Evolutionary conservation across 2,797 vertebrate genomes (phyloP), one percentile per base, ranked within the genome.

Genomic region (Falco rusticolus): DNA sequence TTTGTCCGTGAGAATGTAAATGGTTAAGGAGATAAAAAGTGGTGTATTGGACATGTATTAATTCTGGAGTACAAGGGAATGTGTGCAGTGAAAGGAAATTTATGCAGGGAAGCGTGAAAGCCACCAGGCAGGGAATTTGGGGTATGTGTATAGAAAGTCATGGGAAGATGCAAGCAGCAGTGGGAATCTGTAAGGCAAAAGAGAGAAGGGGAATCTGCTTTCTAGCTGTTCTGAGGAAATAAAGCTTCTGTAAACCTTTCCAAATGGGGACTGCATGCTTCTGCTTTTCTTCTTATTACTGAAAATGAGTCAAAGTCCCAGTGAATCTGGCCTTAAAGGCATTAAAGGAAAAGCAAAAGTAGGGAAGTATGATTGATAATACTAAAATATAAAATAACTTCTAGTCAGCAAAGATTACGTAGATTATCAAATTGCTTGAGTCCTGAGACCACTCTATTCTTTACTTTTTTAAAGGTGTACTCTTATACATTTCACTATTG

Each of bases 161-260:
- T 84, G 86, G 91, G 85, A 96, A 94, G 70, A 69, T 81, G 70
- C 47, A 90, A 87, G 66, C 66, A 77, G 66, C 64, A 71, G 50
- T 74, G 68, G 81, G 60, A 95, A 93, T 79, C 77, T 70, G 34
- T 53, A 10, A 87, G 74, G 71, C 84, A 70, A 68, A 89, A 89
- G n/a, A 29, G 48, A 76, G 33, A 65, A 70, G 43, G 74, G 26
- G 60, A 94, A 90, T 94, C 51, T 87, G 47, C 29, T 95, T 86
- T 59, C 41, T 48, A 60, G 54, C 70, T 74, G 5, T 76, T 91
- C 50, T 43, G 70, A 77, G 74, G 59, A 82, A 80, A 89, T 57
- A 65, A 91, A 64, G 41, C 37, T 61, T 86, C 68, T 90, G 26
- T 39, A 87, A 60, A 51, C 24, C 56, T 82, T 89, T 87, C 64